These are phyloP conservation scores for Astropecten irregularis DNA, from an alignment of 53 echinoderm and acorn worm species.

Conservation along the genomic window DNA sequence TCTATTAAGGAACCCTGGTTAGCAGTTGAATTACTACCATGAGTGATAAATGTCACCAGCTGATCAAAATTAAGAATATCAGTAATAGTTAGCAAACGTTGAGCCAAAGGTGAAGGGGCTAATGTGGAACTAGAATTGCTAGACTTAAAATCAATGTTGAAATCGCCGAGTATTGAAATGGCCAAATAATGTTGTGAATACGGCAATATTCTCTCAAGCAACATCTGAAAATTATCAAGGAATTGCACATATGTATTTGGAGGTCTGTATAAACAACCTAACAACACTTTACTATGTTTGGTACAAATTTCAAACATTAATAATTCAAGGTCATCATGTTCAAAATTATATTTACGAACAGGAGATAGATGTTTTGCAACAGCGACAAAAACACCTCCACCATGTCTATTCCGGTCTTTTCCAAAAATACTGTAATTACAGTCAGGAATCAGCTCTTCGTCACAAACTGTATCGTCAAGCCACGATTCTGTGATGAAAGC, in stretches of 20 bases:
- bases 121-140: no score
- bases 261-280: background rate
- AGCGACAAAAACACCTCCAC: background rate
- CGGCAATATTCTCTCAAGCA: background rate
- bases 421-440: background rate
- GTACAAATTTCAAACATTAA: background rate
- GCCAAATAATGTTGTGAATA: background rate
- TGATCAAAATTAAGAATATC: no score
- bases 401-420: background rate
- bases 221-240: background rate
- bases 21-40: no score
- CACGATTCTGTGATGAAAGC: background rate
- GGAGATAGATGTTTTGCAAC: background rate
- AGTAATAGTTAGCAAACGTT: no score
- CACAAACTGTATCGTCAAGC: background rate
- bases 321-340: background rate
- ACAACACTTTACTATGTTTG: background rate
- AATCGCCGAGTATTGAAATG: no score
- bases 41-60: no score
- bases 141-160: no score
- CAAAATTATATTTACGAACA: background rate
- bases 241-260: background rate
- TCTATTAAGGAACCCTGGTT: no score
- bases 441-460: background rate
- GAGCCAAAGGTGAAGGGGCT: no score